phyloP scores from a whole-genome alignment of 2,888 invertebrate species.

The Alloplasta piceator region DNA sequence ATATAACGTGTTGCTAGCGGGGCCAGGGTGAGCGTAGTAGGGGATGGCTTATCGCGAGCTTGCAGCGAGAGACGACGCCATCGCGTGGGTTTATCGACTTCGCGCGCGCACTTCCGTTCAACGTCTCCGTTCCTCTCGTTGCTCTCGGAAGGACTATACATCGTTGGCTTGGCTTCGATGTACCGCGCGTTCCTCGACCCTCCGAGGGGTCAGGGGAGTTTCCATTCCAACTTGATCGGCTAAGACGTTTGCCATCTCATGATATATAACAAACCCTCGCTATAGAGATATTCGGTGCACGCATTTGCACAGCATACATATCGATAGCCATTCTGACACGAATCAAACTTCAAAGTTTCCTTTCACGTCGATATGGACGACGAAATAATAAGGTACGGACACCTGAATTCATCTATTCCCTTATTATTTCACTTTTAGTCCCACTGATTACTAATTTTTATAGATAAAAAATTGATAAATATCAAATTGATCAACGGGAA shows the following conservation, averaged over 20 bases:
- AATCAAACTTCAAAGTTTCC: conserved; percentile 22
- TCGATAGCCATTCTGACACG: conserved; percentile 14
- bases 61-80: conserved; percentile 73
- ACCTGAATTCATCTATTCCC: too few species aligned
- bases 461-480: too few species aligned
- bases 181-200: conserved; percentile 21
- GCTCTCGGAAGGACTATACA: conserved; percentile 55
- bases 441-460: too few species aligned
- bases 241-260: conserved; percentile 46
- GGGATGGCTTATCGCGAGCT: conserved; percentile 76
- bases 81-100: conserved; percentile 77
- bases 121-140: not conserved
- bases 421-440: too few species aligned
- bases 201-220: not conserved
- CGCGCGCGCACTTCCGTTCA: conserved; percentile 63
- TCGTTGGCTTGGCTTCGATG: conserved; percentile 29
- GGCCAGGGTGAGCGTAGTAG: conserved; percentile 52
- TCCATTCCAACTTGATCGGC: conserved; percentile 50
- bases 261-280: conserved; percentile 6
- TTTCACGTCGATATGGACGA: not conserved
- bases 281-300: too few species aligned
- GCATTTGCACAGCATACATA: not conserved
- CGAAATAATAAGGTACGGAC: not conserved
- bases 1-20: conserved; percentile 66
- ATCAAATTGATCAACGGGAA: too few species aligned